Evolutionary conservation across 1,140 invertebrate genomes (phyloP), one percentile per base, ranked within the genome.

Genomic region (Palaemon carinicauda): DNA sequence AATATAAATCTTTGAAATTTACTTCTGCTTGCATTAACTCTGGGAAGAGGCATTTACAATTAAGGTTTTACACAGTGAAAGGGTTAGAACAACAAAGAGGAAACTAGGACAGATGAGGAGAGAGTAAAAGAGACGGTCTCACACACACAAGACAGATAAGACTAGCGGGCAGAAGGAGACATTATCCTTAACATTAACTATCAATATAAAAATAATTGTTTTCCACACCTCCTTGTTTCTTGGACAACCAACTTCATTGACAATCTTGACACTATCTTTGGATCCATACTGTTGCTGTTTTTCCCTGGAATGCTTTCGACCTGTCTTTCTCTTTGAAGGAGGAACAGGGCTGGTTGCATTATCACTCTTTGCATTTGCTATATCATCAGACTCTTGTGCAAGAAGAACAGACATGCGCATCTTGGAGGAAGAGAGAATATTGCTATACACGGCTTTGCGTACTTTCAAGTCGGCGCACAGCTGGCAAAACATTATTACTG

Each of bases 371-470:
- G 60, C 29, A 69, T n/a, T 54, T 27, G 27, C 24, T 29, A 80
- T 9, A 2, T 86, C 83, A 9, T 86, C 83, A 31, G 56, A 80
- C 60, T 86, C 83, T 41, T 80, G 83, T n/a, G 83, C 83, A 52
- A 86, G 78, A 17, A 86, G 83, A n/a, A 86, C 83, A 14, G 83
- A 86, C 83, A 86, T 86, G 33, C 83, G 83, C 83, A 86, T 86
- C 83, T 86, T 56, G 41, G 65, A 82, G 19, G 29, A 53, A 41
- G 21, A 19, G 27, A 54, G 29, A 33, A n/a, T 29, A 33, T 15
- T 65, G 33, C 50, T 14, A 21, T 50, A 19, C 19, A 21, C 41
- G 7, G 41, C 41, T 5, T 12, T 41, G 41, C 41, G 12, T 9
- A 41, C 12, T 41, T 41, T 9, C 41, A 41, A 41, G 12, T 41